These are phyloP conservation scores for Netelia virgata DNA, from an alignment of 2,888 invertebrate genomes.

Conservation along the genomic window DNA sequence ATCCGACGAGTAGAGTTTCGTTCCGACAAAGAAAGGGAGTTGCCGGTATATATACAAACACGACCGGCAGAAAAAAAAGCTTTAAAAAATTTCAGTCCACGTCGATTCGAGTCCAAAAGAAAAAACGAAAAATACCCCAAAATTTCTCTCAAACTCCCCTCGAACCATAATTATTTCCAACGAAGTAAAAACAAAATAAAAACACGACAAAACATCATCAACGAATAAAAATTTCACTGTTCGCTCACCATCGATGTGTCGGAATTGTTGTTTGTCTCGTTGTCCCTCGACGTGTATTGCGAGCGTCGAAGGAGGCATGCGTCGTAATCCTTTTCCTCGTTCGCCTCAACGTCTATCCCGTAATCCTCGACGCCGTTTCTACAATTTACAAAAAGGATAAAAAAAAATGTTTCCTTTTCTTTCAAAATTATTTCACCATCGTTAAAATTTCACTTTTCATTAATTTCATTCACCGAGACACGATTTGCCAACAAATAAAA, in stretches of 20 bases:
- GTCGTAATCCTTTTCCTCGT: slow-evolving; percentile 85
- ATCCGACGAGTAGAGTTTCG: background rate
- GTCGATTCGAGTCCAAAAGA: background rate
- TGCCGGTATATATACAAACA: slow-evolving; percentile 52
- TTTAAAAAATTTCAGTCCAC: slow-evolving; percentile 20
- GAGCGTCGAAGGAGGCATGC: slow-evolving; percentile 70
- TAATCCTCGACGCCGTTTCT: slow-evolving; percentile 86
- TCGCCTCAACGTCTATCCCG: slow-evolving; percentile 85
- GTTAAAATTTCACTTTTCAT: background rate
- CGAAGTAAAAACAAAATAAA: background rate
- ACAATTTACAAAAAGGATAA: slow-evolving; percentile 48
- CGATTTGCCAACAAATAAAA: background rate
- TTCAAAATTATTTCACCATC: background rate
- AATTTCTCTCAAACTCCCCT: background rate
- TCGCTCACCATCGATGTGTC: slow-evolving; percentile 74
- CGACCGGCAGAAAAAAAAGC: slow-evolving; percentile 31
- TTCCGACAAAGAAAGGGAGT: slow-evolving; percentile 63
- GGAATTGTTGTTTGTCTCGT: slow-evolving; percentile 72
- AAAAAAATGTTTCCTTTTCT: background rate
- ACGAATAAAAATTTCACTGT: background rate
- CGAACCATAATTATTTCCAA: background rate
- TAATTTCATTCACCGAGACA: background rate
- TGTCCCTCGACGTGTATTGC: slow-evolving; percentile 69
- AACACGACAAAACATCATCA: background rate
- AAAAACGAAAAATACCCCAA: background rate